Conservation (phyloP, 2,797 vertebrate species). For the Helicolenus hilgendorfi region DNA sequence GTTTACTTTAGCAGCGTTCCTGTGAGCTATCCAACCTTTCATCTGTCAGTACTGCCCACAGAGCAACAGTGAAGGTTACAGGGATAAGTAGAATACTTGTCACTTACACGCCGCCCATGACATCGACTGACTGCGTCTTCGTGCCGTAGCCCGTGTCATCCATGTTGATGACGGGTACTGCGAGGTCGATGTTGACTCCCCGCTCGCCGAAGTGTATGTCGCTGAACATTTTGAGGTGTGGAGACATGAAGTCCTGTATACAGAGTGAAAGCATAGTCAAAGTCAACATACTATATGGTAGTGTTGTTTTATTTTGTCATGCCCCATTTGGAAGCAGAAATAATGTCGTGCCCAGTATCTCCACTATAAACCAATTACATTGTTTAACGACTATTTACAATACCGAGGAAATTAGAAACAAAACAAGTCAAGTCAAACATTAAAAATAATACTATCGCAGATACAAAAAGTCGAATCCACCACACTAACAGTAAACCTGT, state of each 20-base stretch:
- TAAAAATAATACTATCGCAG: neutral
- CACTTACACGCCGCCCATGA: slow-evolving; percentile 96
- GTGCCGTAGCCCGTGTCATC: slow-evolving; percentile 93
- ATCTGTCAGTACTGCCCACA: neutral
- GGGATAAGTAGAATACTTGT: neutral
- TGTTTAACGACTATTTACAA: neutral
- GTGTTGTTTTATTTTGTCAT: neutral
- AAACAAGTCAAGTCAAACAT: neutral
- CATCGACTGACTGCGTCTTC: slow-evolving; percentile 93
- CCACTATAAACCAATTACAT: neutral
- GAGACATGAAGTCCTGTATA: slow-evolving; percentile 92
- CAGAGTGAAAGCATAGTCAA: neutral
- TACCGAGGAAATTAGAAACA: neutral
- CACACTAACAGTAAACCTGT: neutral
- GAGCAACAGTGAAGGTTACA: neutral
- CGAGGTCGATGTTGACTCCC: slow-evolving; percentile 91
- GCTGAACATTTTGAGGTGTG: slow-evolving; percentile 95
- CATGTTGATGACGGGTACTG: slow-evolving; percentile 92
- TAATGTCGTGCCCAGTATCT: neutral
- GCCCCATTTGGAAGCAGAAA: neutral
- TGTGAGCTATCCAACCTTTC: neutral
- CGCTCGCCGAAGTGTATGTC: slow-evolving; percentile 92
- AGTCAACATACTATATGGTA: neutral
- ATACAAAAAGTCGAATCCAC: neutral
- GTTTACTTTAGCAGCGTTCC: neutral